phyloP scores from a whole-genome alignment of 2,888 invertebrate genomes.

The Ichneumon xanthorius region DNA sequence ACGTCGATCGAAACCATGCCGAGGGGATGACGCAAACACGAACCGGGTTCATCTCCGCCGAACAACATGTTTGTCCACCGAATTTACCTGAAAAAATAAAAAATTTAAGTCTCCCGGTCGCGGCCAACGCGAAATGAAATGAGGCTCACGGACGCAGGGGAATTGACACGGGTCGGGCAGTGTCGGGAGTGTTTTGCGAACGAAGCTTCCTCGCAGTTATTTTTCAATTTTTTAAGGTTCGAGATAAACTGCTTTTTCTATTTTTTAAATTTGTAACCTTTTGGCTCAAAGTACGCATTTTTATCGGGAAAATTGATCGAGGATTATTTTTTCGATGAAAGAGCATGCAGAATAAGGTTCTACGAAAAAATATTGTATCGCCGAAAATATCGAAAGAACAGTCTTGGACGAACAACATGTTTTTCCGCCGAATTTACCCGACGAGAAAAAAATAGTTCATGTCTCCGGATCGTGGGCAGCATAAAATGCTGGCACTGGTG shows the following conservation, averaged over 20 bases:
- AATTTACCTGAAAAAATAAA: neutral
- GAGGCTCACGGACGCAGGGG: neutral
- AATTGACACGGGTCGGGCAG: neutral
- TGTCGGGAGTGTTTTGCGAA: neutral
- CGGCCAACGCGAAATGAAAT: slow-evolving; percentile 2
- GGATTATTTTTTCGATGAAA: no score
- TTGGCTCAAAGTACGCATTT: neutral
- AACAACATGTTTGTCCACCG: neutral
- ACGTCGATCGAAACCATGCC: neutral
- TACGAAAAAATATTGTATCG: no score
- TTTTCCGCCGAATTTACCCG: neutral
- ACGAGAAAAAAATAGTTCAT: neutral
- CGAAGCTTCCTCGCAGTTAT: neutral
- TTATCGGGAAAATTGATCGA: neutral
- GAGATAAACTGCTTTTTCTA: neutral
- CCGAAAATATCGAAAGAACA: neutral
- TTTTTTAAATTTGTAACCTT: neutral
- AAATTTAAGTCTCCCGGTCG: neutral
- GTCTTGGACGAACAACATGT: neutral
- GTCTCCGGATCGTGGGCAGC: neutral
- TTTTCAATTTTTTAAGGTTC: no score
- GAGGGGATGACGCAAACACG: neutral
- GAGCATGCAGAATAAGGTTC: no score
- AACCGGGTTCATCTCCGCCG: neutral
- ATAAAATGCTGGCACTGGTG: neutral